phyloP scores from a whole-genome alignment of 2,888 invertebrate species.

The Geophilus truncorum region DNA sequence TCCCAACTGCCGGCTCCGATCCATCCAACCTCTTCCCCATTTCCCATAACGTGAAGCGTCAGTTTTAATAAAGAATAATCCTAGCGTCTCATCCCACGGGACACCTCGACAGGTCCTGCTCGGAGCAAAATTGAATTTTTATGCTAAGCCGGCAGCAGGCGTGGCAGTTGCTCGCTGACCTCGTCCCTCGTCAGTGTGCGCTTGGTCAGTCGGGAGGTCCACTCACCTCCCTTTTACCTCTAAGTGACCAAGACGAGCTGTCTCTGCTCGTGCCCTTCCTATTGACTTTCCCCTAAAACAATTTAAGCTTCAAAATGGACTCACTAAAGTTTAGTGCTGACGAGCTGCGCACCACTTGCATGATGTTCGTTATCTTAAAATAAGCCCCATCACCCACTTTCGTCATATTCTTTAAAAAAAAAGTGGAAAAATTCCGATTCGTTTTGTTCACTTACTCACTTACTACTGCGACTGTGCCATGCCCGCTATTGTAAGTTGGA shows the following conservation, averaged over 20 bases:
- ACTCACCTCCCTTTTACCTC: conserved; percentile 2
- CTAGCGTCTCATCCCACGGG: not conserved
- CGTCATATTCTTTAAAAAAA: not conserved
- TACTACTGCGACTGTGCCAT: no score
- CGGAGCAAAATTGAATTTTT: conserved; percentile 22
- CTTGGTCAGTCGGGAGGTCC: conserved; percentile 12
- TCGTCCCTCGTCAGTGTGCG: conserved; percentile 21
- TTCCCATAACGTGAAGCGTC: not conserved
- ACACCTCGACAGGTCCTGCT: conserved; percentile 12
- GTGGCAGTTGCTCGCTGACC: conserved; percentile 13
- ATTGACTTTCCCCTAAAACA: conserved; percentile 22
- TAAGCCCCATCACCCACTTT: no score
- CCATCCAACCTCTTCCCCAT: not conserved
- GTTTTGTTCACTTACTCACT: not conserved
- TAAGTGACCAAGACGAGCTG: conserved; percentile 24
- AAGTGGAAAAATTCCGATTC: not conserved
- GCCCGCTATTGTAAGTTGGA: not conserved
- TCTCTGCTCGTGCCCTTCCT: not conserved
- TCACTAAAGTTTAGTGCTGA: conserved; percentile 1
- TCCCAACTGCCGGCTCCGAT: no score
- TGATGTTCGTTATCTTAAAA: not conserved
- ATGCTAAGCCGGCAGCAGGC: conserved; percentile 21
- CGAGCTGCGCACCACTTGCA: not conserved
- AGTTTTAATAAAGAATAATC: conserved; percentile 21
- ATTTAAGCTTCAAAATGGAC: conserved; percentile 7